These are phyloP conservation scores for Ianthella basta DNA, from an alignment of 37 sponge, comb jelly and placozoan species.

Conservation along the genomic window DNA sequence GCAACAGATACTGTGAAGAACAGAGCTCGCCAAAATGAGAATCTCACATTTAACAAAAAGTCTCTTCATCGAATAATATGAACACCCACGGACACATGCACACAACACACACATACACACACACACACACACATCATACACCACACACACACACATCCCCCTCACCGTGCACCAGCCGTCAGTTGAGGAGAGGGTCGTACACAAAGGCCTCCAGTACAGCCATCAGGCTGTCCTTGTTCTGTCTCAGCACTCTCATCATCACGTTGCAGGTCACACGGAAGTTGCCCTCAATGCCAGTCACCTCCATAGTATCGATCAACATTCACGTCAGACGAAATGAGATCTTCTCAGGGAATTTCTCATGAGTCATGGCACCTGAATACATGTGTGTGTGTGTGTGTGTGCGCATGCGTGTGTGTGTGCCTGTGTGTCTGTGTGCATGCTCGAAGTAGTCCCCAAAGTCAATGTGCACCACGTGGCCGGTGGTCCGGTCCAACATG, in stretches of 20 bases:
- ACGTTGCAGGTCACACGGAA: slow-evolving; percentile 91
- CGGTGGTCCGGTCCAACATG: slow-evolving; percentile 95
- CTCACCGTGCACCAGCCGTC: slow-evolving; percentile 22
- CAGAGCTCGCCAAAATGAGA: no score
- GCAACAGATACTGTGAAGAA: no score
- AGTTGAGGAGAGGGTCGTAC: slow-evolving; percentile 97
- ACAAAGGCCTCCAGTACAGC: slow-evolving; percentile 99
- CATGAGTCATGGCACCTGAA: slow-evolving; percentile 92
- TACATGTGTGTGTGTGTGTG: no score
- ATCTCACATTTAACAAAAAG: no score
- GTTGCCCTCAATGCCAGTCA: slow-evolving; percentile 98
- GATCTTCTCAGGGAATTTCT: slow-evolving; percentile 99
- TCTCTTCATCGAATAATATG: no score
- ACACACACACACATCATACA: no score
- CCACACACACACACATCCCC: no score
- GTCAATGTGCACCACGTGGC: slow-evolving; percentile 94
- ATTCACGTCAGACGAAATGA: slow-evolving; percentile 96
- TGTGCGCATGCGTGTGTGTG: no score
- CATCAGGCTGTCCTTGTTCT: slow-evolving; percentile 98
- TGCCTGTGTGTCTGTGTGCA: background rate
- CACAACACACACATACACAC: no score
- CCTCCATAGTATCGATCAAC: slow-evolving; percentile 98
- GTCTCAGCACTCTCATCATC: slow-evolving; percentile 82
- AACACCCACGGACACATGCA: no score
- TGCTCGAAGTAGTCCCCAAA: slow-evolving; percentile 99